phyloP scores from a whole-genome alignment of 2,888 invertebrate species.

The Andrena haemorrhoa region DNA sequence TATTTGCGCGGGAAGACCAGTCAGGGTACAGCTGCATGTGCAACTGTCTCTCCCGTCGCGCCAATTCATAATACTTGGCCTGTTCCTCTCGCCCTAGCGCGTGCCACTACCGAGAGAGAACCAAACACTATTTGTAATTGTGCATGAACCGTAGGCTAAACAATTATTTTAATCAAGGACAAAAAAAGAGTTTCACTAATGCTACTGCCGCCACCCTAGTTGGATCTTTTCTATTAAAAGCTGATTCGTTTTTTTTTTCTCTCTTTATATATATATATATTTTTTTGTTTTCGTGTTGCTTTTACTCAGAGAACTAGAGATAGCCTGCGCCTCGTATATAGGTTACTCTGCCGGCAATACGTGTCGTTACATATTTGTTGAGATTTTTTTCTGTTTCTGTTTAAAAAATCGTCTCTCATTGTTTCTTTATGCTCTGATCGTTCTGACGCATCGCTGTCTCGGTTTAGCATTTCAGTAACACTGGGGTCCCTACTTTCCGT shows the following conservation, averaged over 20 bases:
- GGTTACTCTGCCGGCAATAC: neutral
- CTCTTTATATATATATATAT: too few relatives aligned
- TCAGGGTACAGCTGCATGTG: slow-evolving; percentile 99
- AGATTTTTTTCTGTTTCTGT: slow-evolving; percentile 25
- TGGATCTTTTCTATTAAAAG: slow-evolving; percentile 43
- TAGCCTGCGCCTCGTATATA: slow-evolving; percentile 25
- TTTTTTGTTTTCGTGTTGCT: slow-evolving; percentile 20
- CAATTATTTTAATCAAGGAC: slow-evolving; percentile 74
- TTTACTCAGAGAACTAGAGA: slow-evolving; percentile 45
- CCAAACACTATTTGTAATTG: slow-evolving; percentile 83
- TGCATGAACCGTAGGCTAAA: slow-evolving; percentile 73
- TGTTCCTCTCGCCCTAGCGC: slow-evolving; percentile 99
- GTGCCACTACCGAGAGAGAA: slow-evolving; percentile 95
- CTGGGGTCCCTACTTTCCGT: slow-evolving; percentile 86
- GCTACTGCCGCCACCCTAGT: slow-evolving; percentile 84
- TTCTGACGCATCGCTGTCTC: slow-evolving; percentile 51
- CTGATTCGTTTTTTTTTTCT: slow-evolving; percentile 38
- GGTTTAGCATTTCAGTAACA: slow-evolving; percentile 80
- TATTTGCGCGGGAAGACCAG: slow-evolving; percentile 99
- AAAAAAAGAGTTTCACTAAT: slow-evolving; percentile 78
- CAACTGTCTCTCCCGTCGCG: slow-evolving; percentile 98
- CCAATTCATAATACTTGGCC: slow-evolving; percentile 99
- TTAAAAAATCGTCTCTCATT: slow-evolving; percentile 37
- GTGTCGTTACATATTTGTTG: slow-evolving; percentile 4
- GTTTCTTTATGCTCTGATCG: slow-evolving; percentile 19